Conservation (phyloP, 2,888 invertebrate species). For the Cylindroiulus punctatus region DNA sequence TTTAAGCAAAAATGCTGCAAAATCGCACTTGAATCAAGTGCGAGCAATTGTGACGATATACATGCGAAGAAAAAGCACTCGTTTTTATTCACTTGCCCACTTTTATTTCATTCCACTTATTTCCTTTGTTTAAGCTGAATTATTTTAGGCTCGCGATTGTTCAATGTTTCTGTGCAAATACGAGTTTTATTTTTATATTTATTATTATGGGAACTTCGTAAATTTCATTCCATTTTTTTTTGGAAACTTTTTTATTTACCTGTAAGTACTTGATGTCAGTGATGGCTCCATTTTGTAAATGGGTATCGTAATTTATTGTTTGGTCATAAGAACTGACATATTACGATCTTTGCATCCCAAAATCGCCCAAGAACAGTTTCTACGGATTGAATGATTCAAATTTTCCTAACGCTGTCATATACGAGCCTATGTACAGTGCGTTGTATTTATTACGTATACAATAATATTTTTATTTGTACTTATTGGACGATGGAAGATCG, state of each 20-base stretch:
- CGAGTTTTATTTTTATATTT: conserved; percentile 28
- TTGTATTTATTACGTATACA: conserved; percentile 27
- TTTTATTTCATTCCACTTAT: conserved; percentile 14
- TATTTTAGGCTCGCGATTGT: neutral
- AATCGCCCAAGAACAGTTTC: neutral
- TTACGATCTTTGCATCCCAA: neutral
- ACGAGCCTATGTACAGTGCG: neutral
- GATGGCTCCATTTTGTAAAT: neutral
- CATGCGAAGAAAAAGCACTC: conserved; percentile 2
- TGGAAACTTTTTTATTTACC: conserved; percentile 17
- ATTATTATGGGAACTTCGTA: conserved; percentile 6
- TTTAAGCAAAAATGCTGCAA: neutral
- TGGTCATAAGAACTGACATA: neutral
- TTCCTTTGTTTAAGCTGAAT: neutral
- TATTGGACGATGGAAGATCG: neutral
- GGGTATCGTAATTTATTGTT: neutral
- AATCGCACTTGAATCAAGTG: conserved; percentile 40
- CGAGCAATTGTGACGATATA: neutral
- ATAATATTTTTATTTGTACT: neutral
- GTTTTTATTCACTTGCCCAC: neutral
- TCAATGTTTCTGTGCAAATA: neutral
- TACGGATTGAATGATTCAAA: neutral
- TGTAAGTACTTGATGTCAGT: neutral
- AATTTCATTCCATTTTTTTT: conserved; percentile 16
- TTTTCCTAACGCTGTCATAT: neutral